phyloP scores from a whole-genome alignment of 2,797 vertebrate genomes.

The Fratercula arctica region DNA sequence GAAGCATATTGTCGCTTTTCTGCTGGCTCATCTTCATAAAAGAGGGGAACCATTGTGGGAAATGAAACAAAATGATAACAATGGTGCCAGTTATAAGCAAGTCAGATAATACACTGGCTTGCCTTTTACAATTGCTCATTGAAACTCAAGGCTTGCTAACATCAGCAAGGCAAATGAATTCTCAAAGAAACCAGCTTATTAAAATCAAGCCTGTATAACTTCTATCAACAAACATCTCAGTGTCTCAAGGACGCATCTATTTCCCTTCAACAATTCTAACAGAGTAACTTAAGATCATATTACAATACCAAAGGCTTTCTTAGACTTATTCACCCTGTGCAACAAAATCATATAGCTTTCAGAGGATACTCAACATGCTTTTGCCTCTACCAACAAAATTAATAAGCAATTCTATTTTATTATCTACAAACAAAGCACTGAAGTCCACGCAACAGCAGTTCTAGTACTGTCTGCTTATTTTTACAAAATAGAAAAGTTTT shows the following conservation, averaged over 20 bases:
- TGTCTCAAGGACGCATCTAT: neutral
- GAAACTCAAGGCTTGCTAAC: neutral
- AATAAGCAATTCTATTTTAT: neutral
- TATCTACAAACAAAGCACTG: neutral
- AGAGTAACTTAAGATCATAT: conserved; percentile 30
- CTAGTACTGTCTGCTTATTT: neutral
- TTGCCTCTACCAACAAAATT: neutral
- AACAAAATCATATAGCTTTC: neutral
- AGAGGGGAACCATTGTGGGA: neutral
- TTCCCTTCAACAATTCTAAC: conserved; percentile 36
- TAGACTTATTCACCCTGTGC: neutral
- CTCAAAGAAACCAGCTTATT: conserved; percentile 31
- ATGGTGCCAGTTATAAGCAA: neutral
- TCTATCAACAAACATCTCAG: neutral
- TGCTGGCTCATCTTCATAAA: neutral
- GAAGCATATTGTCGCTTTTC: neutral
- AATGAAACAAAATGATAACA: neutral
- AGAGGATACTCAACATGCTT: neutral
- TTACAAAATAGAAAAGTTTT: conserved; percentile 7
- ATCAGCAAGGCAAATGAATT: conserved; percentile 21
- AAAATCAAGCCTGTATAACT: conserved; percentile 28
- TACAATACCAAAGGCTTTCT: conserved; percentile 53
- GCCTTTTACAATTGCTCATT: neutral
- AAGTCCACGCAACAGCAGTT: neutral
- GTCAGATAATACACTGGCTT: neutral